phyloP scores from a whole-genome alignment of 2,113 vertebrate genomes.

The Cyprinodon brontotheroides region DNA sequence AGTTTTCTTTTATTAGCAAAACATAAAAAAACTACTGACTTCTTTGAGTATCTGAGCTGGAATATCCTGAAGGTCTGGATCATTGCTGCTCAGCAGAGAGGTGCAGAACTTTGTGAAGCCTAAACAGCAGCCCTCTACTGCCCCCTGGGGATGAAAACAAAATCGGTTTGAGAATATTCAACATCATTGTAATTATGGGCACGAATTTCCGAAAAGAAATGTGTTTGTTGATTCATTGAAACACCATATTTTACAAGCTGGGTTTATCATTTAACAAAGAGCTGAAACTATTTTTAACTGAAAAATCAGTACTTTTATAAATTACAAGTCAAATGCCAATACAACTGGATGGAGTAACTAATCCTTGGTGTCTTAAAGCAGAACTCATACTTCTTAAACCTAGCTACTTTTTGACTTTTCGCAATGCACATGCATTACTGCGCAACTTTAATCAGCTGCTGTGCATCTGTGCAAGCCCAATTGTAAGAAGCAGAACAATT shows the following conservation, averaged over 20 bases:
- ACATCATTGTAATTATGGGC: background rate
- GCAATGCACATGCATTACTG: too few species aligned
- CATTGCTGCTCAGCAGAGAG: slow-evolving; percentile 73
- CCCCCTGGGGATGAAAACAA: slow-evolving; percentile 76
- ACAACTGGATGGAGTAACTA: too few species aligned
- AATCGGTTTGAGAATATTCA: background rate
- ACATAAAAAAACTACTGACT: slow-evolving; percentile 63
- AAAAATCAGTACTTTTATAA: background rate
- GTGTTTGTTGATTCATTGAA: background rate
- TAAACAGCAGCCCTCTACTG: slow-evolving; percentile 85
- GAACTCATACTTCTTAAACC: too few species aligned
- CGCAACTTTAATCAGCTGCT: too few species aligned
- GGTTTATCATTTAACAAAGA: background rate
- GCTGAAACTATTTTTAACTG: background rate
- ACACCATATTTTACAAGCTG: background rate
- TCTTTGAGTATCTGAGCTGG: slow-evolving; percentile 79
- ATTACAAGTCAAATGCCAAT: too few species aligned
- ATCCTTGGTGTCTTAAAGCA: too few species aligned
- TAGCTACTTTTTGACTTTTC: too few species aligned
- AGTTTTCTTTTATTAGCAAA: background rate
- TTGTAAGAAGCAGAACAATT: too few species aligned
- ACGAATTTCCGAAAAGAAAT: background rate
- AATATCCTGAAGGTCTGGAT: slow-evolving; percentile 78
- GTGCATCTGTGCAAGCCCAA: too few species aligned
- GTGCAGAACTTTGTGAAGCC: slow-evolving; percentile 84